phyloP scores from a whole-genome alignment of 2,113 vertebrate species.

The Myanophis thanlyinensis region DNA sequence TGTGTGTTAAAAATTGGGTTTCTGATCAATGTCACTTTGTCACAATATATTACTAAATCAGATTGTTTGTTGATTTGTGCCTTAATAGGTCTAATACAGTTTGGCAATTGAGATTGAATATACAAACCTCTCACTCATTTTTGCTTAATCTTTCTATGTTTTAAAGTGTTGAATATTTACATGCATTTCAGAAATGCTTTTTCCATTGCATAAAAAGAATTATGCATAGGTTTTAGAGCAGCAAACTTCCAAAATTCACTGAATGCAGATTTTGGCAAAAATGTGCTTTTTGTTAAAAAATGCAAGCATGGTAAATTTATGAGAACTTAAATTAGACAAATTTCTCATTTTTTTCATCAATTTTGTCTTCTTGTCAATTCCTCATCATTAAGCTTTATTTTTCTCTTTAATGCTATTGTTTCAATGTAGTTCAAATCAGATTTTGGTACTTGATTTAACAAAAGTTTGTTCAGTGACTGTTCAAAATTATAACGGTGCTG shows the following conservation, averaged over 20 bases:
- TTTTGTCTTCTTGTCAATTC: neutral
- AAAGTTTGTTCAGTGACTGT: too few relatives aligned
- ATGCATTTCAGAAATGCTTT: neutral
- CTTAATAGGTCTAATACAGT: neutral
- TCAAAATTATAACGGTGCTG: too few relatives aligned
- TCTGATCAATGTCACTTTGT: neutral
- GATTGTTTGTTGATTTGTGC: neutral
- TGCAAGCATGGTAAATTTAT: neutral
- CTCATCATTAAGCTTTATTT: neutral
- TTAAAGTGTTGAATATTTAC: neutral
- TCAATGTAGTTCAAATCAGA: neutral
- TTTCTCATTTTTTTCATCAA: neutral
- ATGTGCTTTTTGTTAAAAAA: neutral
- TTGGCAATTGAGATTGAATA: neutral
- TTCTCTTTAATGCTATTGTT: neutral
- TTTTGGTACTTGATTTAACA: neutral
- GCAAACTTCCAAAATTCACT: neutral
- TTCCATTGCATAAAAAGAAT: neutral
- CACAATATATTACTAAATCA: neutral
- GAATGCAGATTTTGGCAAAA: neutral
- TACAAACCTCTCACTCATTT: neutral
- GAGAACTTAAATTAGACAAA: neutral
- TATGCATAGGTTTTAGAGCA: neutral
- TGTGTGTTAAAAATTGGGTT: neutral
- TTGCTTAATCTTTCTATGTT: neutral